Percentiles rank a stretch among this genome's conserved stretches.
These are phyloP conservation scores for Caenorhabditis auriculariae DNA, from an alignment of 2,888 invertebrate genomes.

Conservation along the genomic window DNA sequence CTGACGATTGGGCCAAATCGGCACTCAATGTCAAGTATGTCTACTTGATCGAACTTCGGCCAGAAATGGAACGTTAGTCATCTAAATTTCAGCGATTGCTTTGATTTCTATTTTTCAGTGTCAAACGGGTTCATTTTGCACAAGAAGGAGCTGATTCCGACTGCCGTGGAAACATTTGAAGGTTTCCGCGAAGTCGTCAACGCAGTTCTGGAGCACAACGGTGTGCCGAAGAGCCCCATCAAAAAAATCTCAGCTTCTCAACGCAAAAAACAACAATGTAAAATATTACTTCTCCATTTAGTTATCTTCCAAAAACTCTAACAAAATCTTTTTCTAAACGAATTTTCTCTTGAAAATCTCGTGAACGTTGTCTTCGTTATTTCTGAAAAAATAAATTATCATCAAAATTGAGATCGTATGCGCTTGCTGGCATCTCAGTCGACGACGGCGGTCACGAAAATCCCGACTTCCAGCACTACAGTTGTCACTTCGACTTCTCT, in stretches of 20 bases:
- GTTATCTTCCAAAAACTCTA: too few relatives aligned
- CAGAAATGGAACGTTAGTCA: slow-evolving; percentile 52
- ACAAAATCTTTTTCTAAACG: too few relatives aligned
- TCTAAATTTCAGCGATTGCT: background rate
- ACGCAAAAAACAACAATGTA: slow-evolving; percentile 36
- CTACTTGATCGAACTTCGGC: slow-evolving; percentile 58
- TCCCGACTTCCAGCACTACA: slow-evolving; percentile 5
- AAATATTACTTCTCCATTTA: too few relatives aligned
- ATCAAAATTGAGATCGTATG: slow-evolving; percentile 22
- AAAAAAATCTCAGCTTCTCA: slow-evolving; percentile 29
- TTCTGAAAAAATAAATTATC: too few relatives aligned
- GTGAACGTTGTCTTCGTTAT: too few relatives aligned
- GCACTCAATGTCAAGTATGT: slow-evolving; percentile 59
- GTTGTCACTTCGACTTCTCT: background rate
- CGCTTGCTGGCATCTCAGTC: slow-evolving; percentile 13
- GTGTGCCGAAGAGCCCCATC: slow-evolving; percentile 4
- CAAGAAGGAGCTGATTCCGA: slow-evolving; percentile 59
- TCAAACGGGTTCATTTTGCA: slow-evolving; percentile 61
- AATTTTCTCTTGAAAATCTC: too few relatives aligned
- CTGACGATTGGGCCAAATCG: slow-evolving; percentile 62
- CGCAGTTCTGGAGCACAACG: slow-evolving; percentile 41
- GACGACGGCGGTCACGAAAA: slow-evolving; percentile 7
- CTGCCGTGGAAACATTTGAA: slow-evolving; percentile 60
- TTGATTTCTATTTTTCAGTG: slow-evolving; percentile 38
- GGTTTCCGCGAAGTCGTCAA: slow-evolving; percentile 59